A percentile compares a stretch with the other conserved stretches of the same genome.
These are phyloP conservation scores for Rhincodon typus DNA, from an alignment of 2,797 vertebrate species.

Conservation along the genomic window DNA sequence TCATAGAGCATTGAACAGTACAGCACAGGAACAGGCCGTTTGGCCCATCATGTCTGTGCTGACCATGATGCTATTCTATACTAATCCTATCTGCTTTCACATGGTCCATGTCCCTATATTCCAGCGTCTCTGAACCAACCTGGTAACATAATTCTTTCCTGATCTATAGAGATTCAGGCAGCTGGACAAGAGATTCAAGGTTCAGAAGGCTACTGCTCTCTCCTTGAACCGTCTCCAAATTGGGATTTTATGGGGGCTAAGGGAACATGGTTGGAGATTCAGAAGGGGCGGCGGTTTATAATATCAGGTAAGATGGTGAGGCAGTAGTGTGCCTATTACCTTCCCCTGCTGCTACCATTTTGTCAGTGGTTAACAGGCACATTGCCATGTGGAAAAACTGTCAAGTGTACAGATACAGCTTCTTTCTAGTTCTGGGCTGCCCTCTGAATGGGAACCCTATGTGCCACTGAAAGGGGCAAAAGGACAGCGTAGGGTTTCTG, in stretches of 20 bases:
- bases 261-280: too few species aligned
- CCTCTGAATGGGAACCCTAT: not conserved
- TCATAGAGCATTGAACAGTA: not conserved
- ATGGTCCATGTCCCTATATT: too few species aligned
- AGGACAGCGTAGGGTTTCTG: too few species aligned
- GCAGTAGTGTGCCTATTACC: not conserved
- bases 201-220: not conserved
- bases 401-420: not conserved
- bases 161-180: slow-evolving; percentile 51
- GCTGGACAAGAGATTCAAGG: not conserved
- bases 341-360: too few species aligned
- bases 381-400: not conserved
- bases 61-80: too few species aligned
- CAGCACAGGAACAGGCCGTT: too few species aligned
- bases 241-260: not conserved
- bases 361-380: too few species aligned
- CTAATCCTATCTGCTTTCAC: too few species aligned
- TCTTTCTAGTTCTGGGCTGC: not conserved
- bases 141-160: slow-evolving; percentile 46
- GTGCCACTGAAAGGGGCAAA: too few species aligned
- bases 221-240: not conserved
- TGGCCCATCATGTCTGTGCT: too few species aligned
- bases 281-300: not conserved
- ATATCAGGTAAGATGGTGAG: not conserved
- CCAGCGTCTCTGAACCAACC: slow-evolving; percentile 12